Evolutionary conservation across 2,797 vertebrate species (phyloP).

Genomic region (Sebastiscus albofasciatus): DNA sequence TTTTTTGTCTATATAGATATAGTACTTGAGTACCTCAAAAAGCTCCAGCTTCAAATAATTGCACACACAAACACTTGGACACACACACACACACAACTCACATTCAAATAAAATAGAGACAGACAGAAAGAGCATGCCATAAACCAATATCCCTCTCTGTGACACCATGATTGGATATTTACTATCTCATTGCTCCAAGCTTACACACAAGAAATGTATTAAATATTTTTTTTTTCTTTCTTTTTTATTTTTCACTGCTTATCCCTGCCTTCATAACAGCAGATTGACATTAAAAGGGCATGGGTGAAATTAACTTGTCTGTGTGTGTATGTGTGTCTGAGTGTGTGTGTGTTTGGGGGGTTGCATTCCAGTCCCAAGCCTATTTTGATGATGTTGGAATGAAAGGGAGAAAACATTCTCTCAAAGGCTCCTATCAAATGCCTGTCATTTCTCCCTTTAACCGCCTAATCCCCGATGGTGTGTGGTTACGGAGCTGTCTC

Average conservation of each 20-base stretch:
- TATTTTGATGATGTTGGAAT: constrained; percentile 57
- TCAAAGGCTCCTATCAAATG: constrained; percentile 63
- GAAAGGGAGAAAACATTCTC: constrained; percentile 49
- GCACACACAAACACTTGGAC: not conserved
- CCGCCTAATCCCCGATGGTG: constrained; percentile 61
- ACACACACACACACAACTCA: not conserved
- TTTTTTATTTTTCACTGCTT: constrained; percentile 15
- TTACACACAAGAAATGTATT: constrained; percentile 48
- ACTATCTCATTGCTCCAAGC: constrained; percentile 50
- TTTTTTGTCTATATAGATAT: not conserved
- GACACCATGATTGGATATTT: constrained; percentile 65
- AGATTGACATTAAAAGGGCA: constrained; percentile 68
- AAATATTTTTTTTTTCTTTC: not conserved
- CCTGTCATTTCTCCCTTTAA: constrained; percentile 59
- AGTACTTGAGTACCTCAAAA: not conserved
- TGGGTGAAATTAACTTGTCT: constrained; percentile 61
- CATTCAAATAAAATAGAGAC: constrained; percentile 38
- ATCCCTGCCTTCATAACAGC: constrained; percentile 54
- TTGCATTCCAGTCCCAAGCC: constrained; percentile 38
- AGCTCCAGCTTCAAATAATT: not conserved
- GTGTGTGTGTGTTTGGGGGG: constrained; percentile 3
- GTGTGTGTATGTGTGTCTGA: not conserved
- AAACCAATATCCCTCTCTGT: constrained; percentile 57
- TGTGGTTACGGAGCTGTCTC: constrained; percentile 36
- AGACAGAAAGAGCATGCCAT: constrained; percentile 32